Conservation (phyloP, 2,888 invertebrate species). For the Andrena camellia region DNA sequence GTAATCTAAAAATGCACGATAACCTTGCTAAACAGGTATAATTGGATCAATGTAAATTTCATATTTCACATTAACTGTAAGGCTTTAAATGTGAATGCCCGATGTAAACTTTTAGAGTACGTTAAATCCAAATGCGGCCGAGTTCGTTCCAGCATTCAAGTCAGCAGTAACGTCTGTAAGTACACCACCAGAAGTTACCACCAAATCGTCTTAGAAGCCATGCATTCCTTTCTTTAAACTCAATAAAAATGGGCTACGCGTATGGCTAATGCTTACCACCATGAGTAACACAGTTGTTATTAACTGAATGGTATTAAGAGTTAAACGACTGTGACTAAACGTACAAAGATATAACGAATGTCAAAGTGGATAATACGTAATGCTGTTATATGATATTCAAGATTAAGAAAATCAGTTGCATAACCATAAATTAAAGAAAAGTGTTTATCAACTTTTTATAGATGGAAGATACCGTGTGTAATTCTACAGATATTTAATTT, state of each 20-base stretch:
- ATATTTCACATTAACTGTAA: neutral
- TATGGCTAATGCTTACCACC: conserved; percentile 73
- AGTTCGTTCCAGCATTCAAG: conserved; percentile 90
- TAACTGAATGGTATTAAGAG: conserved; percentile 76
- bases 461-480: conserved; percentile 60
- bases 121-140: conserved; percentile 94
- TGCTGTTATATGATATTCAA: conserved; percentile 65
- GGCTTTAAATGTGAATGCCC: neutral
- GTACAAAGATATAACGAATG: conserved; percentile 72
- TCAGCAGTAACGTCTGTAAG: conserved; percentile 72
- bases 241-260: conserved; percentile 72
- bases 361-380: conserved; percentile 65
- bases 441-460: conserved; percentile 71
- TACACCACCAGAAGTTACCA: conserved; percentile 78
- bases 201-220: conserved; percentile 82
- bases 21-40: conserved; percentile 83
- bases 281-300: conserved; percentile 73
- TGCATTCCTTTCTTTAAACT: conserved; percentile 66
- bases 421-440: conserved; percentile 61
- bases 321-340: conserved; percentile 75
- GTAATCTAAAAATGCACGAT: conserved; percentile 81
- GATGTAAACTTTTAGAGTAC: conserved; percentile 88
- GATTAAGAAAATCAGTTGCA: conserved; percentile 69
- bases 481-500: conserved; percentile 61
- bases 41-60: neutral